Evolutionary conservation across 1,140 invertebrate genomes (phyloP).

Genomic region (Ostrea edulis): DNA sequence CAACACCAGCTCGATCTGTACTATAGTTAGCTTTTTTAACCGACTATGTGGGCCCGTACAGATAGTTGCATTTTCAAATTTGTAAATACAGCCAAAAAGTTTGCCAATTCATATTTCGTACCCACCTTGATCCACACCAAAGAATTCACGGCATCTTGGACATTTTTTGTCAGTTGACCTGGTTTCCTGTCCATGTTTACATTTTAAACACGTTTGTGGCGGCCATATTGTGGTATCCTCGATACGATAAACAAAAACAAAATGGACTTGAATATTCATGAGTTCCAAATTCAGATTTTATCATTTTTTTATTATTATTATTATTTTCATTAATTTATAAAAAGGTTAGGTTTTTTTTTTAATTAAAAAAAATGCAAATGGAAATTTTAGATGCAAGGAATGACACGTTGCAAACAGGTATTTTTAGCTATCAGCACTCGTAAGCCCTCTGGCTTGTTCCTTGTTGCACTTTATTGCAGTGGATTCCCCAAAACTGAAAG

Average conservation of each 20-base stretch:
- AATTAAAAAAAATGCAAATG: neutral
- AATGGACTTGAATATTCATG: neutral
- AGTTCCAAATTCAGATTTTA: neutral
- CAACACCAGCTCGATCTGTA: no score
- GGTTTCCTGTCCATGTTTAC: slow-evolving; percentile 72
- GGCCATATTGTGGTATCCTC: slow-evolving; percentile 43
- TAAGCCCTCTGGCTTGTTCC: neutral
- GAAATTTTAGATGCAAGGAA: neutral
- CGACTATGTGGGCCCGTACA: no score
- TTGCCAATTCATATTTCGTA: no score
- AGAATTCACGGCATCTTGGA: slow-evolving; percentile 66
- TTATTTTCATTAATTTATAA: neutral
- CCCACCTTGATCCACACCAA: slow-evolving; percentile 71
- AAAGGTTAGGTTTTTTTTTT: neutral
- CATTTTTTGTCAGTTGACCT: slow-evolving; percentile 69
- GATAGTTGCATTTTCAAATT: no score
- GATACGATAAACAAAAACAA: slow-evolving; percentile 48
- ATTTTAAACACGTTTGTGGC: slow-evolving; percentile 34
- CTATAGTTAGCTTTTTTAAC: no score
- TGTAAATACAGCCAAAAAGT: no score
- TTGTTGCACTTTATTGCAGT: neutral
- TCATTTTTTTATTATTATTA: no score
- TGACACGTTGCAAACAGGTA: slow-evolving; percentile 6
- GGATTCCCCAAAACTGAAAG: neutral
- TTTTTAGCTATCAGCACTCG: neutral